phyloP scores from a whole-genome alignment of 2,797 vertebrate genomes.

The Alcedo quadribrachys region DNA sequence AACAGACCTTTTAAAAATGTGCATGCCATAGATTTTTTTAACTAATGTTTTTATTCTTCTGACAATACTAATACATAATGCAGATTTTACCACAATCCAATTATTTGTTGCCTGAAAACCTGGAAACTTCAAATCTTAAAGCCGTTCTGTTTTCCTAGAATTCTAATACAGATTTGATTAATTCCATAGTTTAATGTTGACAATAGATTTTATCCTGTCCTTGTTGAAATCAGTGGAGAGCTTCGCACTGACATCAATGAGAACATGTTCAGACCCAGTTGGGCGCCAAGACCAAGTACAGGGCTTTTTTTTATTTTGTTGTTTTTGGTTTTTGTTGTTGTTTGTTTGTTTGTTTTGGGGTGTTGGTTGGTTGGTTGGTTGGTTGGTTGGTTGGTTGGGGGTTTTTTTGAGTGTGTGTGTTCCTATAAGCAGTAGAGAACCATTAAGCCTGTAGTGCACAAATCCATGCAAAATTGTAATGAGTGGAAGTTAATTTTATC shows the following conservation, averaged over 20 bases:
- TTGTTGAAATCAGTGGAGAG: background rate
- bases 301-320: background rate
- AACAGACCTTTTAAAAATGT: background rate
- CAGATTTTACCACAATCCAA: slow-evolving; percentile 5
- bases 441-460: slow-evolving; percentile 19
- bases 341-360: too few relatives aligned
- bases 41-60: slow-evolving; percentile 38
- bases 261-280: background rate
- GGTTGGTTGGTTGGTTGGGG: too few relatives aligned
- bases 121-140: slow-evolving; percentile 12
- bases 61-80: slow-evolving; percentile 31
- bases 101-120: background rate
- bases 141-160: slow-evolving; percentile 28
- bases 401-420: background rate
- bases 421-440: slow-evolving; percentile 1
- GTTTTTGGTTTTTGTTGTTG: background rate
- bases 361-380: too few relatives aligned
- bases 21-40: background rate
- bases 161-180: slow-evolving; percentile 55
- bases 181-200: slow-evolving; percentile 3
- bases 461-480: slow-evolving; percentile 20
- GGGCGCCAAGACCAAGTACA: background rate
- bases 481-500: slow-evolving; percentile 48
- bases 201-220: background rate
- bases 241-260: background rate